A percentile compares a stretch with the other conserved stretches of the same genome.
Conservation (phyloP, 2,888 invertebrate species). For the Spisula solida region DNA sequence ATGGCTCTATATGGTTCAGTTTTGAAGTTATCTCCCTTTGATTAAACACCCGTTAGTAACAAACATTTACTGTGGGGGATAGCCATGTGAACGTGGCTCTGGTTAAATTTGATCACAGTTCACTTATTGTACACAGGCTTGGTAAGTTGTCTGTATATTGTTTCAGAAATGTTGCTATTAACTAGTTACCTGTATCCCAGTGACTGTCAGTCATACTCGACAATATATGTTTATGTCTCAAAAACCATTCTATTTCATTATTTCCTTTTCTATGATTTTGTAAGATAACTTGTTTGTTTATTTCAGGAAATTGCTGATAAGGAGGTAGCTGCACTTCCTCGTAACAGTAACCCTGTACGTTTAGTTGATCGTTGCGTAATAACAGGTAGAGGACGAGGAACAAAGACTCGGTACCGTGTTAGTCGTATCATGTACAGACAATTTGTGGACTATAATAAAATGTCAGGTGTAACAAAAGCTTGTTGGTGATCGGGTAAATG, state of each 20-base stretch:
- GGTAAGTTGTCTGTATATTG: background rate
- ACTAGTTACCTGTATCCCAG: no score
- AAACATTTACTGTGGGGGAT: no score
- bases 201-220: no score
- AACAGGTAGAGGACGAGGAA: constrained; percentile 95
- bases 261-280: no score
- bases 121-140: background rate
- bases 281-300: background rate
- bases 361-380: constrained; percentile 93
- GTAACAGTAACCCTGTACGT: constrained; percentile 84
- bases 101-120: background rate
- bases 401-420: constrained; percentile 93
- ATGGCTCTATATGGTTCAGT: no score
- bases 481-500: constrained; percentile 91
- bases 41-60: no score
- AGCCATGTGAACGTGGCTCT: no score
- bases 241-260: no score
- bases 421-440: constrained; percentile 97
- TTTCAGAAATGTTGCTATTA: no score
- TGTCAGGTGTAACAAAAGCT: constrained; percentile 97
- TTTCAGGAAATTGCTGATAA: constrained; percentile 92
- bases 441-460: constrained; percentile 96
- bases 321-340: constrained; percentile 92
- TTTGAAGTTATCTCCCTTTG: no score
- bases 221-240: no score